Base-by-base conservation (phyloP, 2,113 vertebrate species). In the Hiodon alosoides region DNA sequence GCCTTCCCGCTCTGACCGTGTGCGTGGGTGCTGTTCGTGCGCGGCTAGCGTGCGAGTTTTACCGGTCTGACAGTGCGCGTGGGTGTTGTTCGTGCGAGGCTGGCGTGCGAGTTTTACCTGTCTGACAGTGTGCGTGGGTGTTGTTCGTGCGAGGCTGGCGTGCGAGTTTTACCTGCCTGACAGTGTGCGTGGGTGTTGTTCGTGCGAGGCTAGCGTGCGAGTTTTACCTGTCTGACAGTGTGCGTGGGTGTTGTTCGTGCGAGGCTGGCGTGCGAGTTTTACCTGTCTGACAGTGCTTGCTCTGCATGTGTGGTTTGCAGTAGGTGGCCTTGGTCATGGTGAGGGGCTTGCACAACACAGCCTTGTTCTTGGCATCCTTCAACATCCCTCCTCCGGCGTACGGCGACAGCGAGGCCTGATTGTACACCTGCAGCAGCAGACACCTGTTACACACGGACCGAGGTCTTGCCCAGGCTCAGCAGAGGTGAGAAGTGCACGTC, bases 251-350 rank as follows among this genome's bases (percentile, higher is more conserved):
- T 54, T 9, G 4, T 17, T 5, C 51, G 9, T 69, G 3, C 10
- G 4, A 4, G n/a, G 3, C 8, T 51, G 50, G 57, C 17, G 67
- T 47, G 11, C 55, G 54, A 10, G 54, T n/a, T 55, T 79, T 91
- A 99, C 96, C 97, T 88, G 97, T 99, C 85, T 99, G 97, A 80
- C 95, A 90, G 59, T 89, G 93, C 77, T 99, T 99, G 84, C 95
- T 95, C 89, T 98, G 96, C 96, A 98, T 99, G 83, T 99, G 97
- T 72, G 97, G 97, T 84, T 99, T 99, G 90, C 97, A 99, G 83
- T 96, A 99, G 0, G 97, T 99, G 68, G 97, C 97, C 89, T 99
- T 99, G 1, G 96, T 99, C 90, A 98, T 92, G 13, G 96, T 97
- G 83, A 99, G 93, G 69, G 97, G 97, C 82, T 99, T 99, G 87